phyloP scores from a whole-genome alignment of 2,888 invertebrate genomes.

The Dicyrtoma fusca region DNA sequence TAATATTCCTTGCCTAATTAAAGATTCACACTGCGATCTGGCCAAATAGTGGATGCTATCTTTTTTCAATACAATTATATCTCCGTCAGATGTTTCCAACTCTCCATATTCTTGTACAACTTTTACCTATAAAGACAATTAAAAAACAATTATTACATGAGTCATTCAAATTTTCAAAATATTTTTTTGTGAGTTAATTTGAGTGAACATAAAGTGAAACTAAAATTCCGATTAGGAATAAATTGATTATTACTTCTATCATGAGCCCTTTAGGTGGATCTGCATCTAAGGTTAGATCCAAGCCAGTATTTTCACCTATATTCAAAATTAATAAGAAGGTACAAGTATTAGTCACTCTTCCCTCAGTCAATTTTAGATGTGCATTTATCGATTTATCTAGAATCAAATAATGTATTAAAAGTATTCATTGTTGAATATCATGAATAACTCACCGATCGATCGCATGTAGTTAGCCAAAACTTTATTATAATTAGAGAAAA shows the following conservation, averaged over 20 bases:
- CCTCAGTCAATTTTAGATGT: no score
- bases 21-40: slow-evolving; percentile 82
- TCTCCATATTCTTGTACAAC: slow-evolving; percentile 91
- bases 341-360: no score
- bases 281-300: slow-evolving; percentile 84
- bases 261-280: slow-evolving; percentile 90
- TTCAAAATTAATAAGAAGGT: background rate
- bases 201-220: no score
- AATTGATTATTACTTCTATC: slow-evolving; percentile 73
- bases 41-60: slow-evolving; percentile 90
- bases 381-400: background rate
- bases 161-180: no score
- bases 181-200: no score
- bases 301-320: slow-evolving; percentile 63
- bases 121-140: slow-evolving; percentile 68
- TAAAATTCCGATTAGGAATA: no score
- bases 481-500: slow-evolving; percentile 87
- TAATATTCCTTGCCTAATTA: slow-evolving; percentile 86
- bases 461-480: slow-evolving; percentile 87
- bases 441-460: slow-evolving; percentile 71
- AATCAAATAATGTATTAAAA: no score
- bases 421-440: background rate
- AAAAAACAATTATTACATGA: no score
- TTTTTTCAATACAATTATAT: slow-evolving; percentile 81
- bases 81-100: slow-evolving; percentile 92